Conservation (phyloP, 1,140 invertebrate genomes). For the Drosophila carrolli region DNA sequence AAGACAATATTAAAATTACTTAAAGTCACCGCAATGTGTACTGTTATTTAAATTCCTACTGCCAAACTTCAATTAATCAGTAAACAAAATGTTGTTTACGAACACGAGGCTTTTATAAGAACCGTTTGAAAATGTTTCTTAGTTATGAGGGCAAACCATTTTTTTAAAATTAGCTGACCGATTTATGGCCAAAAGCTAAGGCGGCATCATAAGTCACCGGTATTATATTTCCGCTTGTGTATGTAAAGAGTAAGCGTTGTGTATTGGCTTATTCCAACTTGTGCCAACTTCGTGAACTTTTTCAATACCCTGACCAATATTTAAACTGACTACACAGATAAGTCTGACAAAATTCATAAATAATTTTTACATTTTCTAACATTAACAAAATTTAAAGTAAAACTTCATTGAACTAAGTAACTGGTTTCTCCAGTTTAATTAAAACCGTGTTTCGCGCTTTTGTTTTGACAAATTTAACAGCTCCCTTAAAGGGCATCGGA, state of each 20-base stretch:
- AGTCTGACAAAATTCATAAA: background rate
- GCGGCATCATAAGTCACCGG: conserved; percentile 5
- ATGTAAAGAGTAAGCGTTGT: conserved; percentile 4
- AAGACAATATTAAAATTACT: no score
- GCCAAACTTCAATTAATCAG: no score
- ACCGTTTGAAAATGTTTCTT: background rate
- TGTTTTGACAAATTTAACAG: background rate
- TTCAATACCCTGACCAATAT: conserved; percentile 19
- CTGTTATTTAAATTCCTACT: no score
- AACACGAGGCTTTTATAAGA: no score
- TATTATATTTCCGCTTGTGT: background rate
- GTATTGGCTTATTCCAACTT: conserved; percentile 2
- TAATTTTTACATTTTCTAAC: background rate
- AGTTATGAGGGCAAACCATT: no score
- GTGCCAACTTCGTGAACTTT: background rate
- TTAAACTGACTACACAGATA: background rate
- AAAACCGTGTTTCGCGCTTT: no score
- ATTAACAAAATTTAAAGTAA: background rate
- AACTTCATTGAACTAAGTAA: no score
- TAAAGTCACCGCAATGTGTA: no score
- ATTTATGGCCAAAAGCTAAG: conserved; percentile 22
- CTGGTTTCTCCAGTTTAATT: no score
- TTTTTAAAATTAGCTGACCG: background rate
- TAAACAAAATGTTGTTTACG: no score
- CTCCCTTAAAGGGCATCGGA: background rate